Conservation (phyloP, 2,888 invertebrate species). For the Ferrisia virgata region DNA sequence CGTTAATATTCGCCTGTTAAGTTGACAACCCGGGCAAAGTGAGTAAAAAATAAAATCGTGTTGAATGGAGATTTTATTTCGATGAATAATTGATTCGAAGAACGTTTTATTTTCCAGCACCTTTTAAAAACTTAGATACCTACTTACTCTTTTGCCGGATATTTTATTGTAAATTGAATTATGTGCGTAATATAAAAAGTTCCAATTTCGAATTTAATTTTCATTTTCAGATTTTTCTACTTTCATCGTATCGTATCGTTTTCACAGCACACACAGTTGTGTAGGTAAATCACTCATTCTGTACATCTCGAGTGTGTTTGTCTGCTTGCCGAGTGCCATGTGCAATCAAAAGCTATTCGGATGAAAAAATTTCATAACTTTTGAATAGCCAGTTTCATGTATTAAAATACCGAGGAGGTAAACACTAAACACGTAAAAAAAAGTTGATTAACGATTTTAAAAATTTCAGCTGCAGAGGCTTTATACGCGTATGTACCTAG, state of each 20-base stretch:
- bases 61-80: neutral
- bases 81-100: neutral
- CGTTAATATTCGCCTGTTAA: slow-evolving; percentile 12
- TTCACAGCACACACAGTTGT: neutral
- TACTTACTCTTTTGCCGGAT: neutral
- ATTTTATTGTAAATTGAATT: neutral
- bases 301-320: neutral
- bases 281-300: neutral
- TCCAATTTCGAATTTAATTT: neutral
- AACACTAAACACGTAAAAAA: too few relatives aligned
- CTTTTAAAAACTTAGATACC: neutral
- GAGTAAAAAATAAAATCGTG: neutral
- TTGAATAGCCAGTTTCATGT: neutral
- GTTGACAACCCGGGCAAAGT: neutral
- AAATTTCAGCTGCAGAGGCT: neutral
- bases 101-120: neutral
- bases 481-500: too few relatives aligned
- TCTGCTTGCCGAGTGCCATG: too few relatives aligned
- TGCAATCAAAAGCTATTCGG: neutral
- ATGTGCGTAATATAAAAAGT: neutral
- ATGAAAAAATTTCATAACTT: neutral
- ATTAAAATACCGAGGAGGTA: neutral
- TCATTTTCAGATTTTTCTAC: neutral
- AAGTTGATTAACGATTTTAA: neutral
- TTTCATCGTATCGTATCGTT: too few relatives aligned